Conservation (phyloP, 2,797 vertebrate species). For the Hydrophis major region DNA sequence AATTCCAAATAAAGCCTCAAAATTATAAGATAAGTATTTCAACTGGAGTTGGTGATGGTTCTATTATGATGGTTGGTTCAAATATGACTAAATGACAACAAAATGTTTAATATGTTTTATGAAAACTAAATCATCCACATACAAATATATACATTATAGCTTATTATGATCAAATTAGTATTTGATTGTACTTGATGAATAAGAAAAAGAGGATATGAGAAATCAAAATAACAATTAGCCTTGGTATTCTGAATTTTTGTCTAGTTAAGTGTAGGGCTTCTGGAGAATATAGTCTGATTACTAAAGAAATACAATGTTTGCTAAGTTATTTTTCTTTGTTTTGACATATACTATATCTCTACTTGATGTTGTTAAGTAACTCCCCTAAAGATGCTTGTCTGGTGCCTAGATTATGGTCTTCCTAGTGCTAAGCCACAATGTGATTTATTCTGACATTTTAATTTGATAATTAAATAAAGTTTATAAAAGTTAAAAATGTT, state of each 20-base stretch:
- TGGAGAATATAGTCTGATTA: neutral
- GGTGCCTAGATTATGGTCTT: too few relatives aligned
- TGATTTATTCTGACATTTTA: neutral
- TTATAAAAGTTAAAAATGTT: neutral
- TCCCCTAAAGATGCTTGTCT: neutral
- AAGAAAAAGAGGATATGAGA: neutral
- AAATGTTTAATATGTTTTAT: neutral
- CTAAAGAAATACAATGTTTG: neutral
- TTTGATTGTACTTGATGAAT: neutral
- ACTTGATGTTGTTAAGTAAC: neutral
- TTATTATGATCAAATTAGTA: neutral
- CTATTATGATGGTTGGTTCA: neutral
- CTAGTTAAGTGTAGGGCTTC: neutral
- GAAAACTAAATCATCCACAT: neutral
- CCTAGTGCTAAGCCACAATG: neutral
- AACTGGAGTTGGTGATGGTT: neutral
- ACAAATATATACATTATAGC: neutral
- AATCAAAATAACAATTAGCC: neutral
- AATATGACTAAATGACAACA: neutral
- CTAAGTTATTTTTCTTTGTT: neutral
- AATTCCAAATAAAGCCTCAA: neutral
- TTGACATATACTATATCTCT: neutral
- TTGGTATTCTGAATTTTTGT: neutral
- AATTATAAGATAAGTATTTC: neutral
- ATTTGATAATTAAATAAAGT: neutral